These are phyloP conservation scores for Montifringilla adamsi DNA, from an alignment of 2,113 vertebrate genomes.

Conservation along the genomic window DNA sequence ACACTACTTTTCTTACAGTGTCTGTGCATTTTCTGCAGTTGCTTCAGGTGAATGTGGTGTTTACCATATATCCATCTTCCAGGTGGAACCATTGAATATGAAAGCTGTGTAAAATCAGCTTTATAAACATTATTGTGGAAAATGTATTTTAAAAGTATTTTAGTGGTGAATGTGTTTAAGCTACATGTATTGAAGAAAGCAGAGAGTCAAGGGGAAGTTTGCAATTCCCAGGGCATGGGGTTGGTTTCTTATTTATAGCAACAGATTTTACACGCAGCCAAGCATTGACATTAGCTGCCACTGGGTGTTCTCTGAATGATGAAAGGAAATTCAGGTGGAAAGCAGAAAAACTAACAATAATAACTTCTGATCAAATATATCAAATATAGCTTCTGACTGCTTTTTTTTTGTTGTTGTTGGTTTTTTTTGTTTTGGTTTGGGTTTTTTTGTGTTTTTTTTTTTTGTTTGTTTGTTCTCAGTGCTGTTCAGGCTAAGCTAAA, in stretches of 20 bases:
- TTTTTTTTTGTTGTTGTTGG: neutral
- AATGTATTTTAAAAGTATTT: neutral
- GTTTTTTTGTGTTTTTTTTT: too few species aligned
- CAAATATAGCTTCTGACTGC: neutral
- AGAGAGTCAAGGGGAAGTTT: neutral
- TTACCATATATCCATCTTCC: neutral
- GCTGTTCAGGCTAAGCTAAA: neutral
- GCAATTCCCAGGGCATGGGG: neutral
- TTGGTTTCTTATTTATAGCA: conserved; percentile 17
- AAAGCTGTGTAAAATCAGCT: neutral
- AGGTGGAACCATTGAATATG: neutral
- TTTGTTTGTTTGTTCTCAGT: too few species aligned
- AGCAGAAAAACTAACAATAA: neutral
- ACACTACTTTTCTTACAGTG: neutral
- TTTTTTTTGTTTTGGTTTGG: too few species aligned
- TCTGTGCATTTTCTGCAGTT: neutral
- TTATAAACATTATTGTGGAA: neutral
- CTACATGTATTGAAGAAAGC: neutral
- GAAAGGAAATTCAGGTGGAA: neutral
- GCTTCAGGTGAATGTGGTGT: neutral
- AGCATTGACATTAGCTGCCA: neutral
- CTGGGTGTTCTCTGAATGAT: neutral
- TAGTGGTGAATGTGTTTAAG: neutral
- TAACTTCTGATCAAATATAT: neutral
- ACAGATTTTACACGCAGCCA: neutral